These are phyloP conservation scores for Scaeva pyrastri DNA, from an alignment of 2,888 invertebrate species.

Conservation along the genomic window DNA sequence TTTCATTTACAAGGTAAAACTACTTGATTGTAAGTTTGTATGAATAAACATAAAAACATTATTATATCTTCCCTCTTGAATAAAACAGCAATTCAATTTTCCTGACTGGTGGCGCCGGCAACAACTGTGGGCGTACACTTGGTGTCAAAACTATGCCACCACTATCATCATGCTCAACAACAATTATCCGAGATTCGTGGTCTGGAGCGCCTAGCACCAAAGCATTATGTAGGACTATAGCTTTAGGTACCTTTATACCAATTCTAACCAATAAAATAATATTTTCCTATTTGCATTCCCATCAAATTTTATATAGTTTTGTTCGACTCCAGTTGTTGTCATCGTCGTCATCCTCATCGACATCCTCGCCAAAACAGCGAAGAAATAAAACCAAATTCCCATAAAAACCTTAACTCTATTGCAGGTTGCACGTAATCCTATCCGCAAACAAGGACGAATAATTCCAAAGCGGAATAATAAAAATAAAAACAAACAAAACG, in stretches of 20 bases:
- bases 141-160: conserved; percentile 23
- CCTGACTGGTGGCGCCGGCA: too few species aligned
- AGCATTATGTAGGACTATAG: background rate
- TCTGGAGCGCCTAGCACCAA: conserved; percentile 59
- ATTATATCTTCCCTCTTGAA: background rate
- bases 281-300: conserved; percentile 61
- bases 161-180: conserved; percentile 47
- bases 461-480: conserved; percentile 21
- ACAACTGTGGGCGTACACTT: background rate
- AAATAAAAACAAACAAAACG: background rate
- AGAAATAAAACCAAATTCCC: conserved; percentile 12
- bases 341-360: background rate
- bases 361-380: background rate
- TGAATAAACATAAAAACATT: background rate
- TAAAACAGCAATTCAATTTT: conserved; percentile 1
- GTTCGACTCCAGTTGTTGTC: conserved; percentile 28
- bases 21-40: background rate
- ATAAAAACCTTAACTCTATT: conserved; percentile 51
- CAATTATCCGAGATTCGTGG: conserved; percentile 55
- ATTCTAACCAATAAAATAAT: conserved; percentile 27
- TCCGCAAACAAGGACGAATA: conserved; percentile 65
- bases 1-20: too few species aligned
- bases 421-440: conserved; percentile 73
- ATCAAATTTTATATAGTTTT: conserved; percentile 48
- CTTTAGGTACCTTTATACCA: background rate